Evolutionary conservation across 1,140 invertebrate species (phyloP).

Genomic region (Tetramorium alpestre): DNA sequence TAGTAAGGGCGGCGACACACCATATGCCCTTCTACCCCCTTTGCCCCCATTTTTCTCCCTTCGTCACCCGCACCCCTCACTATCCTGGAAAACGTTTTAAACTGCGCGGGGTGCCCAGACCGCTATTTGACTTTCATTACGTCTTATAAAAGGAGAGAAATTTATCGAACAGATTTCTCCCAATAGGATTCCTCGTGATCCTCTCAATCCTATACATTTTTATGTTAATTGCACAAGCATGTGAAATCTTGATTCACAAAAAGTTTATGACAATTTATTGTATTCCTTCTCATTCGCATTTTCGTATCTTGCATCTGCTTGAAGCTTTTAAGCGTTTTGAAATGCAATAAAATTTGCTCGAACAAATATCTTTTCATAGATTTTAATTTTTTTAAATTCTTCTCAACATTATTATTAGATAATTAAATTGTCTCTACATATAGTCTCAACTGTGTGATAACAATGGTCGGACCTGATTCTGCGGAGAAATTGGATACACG

Average conservation of each 20-base stretch:
- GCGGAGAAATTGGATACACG: conserved; percentile 1
- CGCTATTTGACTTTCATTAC: conserved; percentile 86
- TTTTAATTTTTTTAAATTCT: neutral
- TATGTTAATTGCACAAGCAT: conserved; percentile 42
- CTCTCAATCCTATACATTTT: conserved; percentile 65
- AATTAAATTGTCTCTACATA: neutral
- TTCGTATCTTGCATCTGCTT: neutral
- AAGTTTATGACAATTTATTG: neutral
- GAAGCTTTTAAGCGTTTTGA: neutral
- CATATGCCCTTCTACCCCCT: conserved; percentile 78
- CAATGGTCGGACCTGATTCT: conserved; percentile 3
- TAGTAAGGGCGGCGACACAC: conserved; percentile 60
- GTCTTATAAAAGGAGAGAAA: conserved; percentile 78
- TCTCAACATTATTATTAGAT: neutral
- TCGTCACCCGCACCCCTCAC: conserved; percentile 50
- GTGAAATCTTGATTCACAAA: neutral
- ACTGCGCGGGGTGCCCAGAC: conserved; percentile 79
- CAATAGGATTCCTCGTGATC: conserved; percentile 23
- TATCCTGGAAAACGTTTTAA: conserved; percentile 69
- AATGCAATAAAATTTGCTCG: neutral
- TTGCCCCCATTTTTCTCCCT: neutral
- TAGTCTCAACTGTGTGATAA: neutral
- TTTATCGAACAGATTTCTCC: conserved; percentile 74
- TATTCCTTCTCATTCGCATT: conserved; percentile 22
- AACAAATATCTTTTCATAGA: neutral